Percentiles rank a stretch among this genome's conserved stretches.
phyloP scores from a whole-genome alignment of 2,888 invertebrate species.

The Ormyrus labotus region DNA sequence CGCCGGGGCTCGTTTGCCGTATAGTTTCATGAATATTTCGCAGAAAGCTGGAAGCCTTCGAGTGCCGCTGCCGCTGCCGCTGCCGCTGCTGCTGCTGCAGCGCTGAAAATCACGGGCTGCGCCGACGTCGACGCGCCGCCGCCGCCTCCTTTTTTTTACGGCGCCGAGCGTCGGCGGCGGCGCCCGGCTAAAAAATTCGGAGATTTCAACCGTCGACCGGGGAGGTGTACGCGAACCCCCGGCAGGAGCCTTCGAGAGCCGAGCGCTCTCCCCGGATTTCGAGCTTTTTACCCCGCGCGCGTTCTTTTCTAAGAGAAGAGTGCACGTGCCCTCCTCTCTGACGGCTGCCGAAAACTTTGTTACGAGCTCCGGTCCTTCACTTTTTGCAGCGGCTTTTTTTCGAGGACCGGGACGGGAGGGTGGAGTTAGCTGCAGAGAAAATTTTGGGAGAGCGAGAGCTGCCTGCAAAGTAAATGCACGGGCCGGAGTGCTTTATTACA shows the following conservation, averaged over 20 bases:
- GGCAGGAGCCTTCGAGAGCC: conserved; percentile 64
- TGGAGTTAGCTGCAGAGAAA: too few species aligned
- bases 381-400: not conserved
- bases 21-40: conserved; percentile 57
- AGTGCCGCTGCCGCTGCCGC: conserved; percentile 14
- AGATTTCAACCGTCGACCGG: conserved; percentile 69
- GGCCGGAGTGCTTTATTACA: too few species aligned
- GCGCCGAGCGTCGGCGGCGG: not conserved
- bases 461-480: too few species aligned
- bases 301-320: conserved; percentile 1
- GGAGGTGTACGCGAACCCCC: too few species aligned
- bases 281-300: conserved; percentile 13
- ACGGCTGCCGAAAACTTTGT: conserved; percentile 23
- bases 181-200: conserved; percentile 65
- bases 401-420: too few species aligned
- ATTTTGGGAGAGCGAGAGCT: too few species aligned
- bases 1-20: conserved; percentile 49
- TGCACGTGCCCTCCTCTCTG: conserved; percentile 8
- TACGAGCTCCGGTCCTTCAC: not conserved
- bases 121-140: not conserved
- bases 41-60: conserved; percentile 38
- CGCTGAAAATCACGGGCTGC: conserved; percentile 41
- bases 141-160: not conserved
- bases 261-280: conserved; percentile 36
- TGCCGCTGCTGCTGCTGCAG: conserved; percentile 4